Evolutionary conservation across 2,797 vertebrate species (phyloP).

Genomic region (Miichthys miiuy): DNA sequence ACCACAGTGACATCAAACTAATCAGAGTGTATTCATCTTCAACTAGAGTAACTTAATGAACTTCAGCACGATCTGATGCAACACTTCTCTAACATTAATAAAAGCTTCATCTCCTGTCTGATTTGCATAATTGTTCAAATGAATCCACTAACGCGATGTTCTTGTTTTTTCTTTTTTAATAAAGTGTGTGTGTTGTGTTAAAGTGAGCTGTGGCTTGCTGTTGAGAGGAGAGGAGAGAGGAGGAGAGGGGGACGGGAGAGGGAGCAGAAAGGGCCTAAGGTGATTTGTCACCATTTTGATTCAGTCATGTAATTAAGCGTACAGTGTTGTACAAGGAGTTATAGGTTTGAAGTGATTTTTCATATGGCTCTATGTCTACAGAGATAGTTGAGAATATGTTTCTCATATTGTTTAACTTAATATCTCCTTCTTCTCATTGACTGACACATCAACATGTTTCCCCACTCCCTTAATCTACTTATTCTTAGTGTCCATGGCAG

Average conservation of each 20-base stretch:
- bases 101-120: conserved; percentile 80
- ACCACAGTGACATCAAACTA: conserved; percentile 72
- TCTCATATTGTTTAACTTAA: conserved; percentile 50
- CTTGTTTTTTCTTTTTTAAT: conserved; percentile 72
- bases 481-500: conserved; percentile 36
- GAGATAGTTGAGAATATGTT: conserved; percentile 30
- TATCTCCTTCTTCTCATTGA: conserved; percentile 43
- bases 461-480: conserved; percentile 28
- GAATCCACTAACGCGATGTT: conserved; percentile 74
- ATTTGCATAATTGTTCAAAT: conserved; percentile 87
- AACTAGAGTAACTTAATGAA: conserved; percentile 78
- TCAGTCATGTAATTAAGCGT: conserved; percentile 72
- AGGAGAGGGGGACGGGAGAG: conserved; percentile 35
- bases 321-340: conserved; percentile 56
- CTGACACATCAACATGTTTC: conserved; percentile 46
- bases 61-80: conserved; percentile 80
- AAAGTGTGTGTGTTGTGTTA: conserved; percentile 74
- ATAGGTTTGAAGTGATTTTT: conserved; percentile 76
- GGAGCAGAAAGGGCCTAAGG: conserved; percentile 63
- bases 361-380: conserved; percentile 40
- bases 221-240: conserved; percentile 22
- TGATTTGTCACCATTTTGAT: conserved; percentile 79
- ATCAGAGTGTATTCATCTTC: conserved; percentile 74
- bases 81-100: conserved; percentile 84
- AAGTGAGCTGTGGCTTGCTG: conserved; percentile 65